phyloP scores from a whole-genome alignment of 2,797 vertebrate species.

The Choloepus didactylus region DNA sequence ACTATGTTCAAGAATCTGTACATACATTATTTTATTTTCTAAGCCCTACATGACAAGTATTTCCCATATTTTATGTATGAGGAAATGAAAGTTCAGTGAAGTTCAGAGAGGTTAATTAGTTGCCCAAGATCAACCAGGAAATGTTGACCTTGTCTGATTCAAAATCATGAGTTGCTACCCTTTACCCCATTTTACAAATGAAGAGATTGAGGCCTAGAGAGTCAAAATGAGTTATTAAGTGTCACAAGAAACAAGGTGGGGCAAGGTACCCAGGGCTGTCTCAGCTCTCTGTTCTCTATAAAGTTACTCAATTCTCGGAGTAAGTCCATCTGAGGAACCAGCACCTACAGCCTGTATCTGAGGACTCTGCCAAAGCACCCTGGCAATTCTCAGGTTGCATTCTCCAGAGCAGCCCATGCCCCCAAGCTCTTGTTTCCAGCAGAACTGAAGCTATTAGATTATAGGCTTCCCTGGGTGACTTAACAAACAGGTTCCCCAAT shows the following conservation, averaged over 20 bases:
- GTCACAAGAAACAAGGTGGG: background rate
- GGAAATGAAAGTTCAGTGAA: conserved; percentile 15
- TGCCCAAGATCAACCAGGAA: conserved; percentile 42
- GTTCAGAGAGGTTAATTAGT: conserved; percentile 12
- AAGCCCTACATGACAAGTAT: background rate
- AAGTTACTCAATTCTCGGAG: no score
- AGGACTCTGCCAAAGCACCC: conserved; percentile 7
- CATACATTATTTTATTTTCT: conserved; percentile 17
- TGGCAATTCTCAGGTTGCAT: conserved; percentile 40
- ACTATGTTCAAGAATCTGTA: background rate
- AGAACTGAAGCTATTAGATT: conserved; percentile 53
- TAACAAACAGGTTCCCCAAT: conserved; percentile 38
- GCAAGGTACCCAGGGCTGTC: background rate
- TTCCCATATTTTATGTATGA: conserved; percentile 21
- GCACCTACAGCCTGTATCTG: background rate
- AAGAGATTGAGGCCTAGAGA: conserved; percentile 1
- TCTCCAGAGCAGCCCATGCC: background rate
- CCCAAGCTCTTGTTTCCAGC: conserved; percentile 56
- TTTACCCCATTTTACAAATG: conserved; percentile 37
- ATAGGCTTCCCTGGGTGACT: conserved; percentile 34
- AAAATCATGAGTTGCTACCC: background rate
- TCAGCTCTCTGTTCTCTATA: background rate
- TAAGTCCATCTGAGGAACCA: conserved; percentile 4
- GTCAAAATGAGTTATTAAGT: background rate
- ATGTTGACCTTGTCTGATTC: conserved; percentile 21